A percentile compares a stretch with the other conserved stretches of the same genome.
phyloP scores from a whole-genome alignment of 2,888 invertebrate genomes.

The Meliscaeva auricollis region DNA sequence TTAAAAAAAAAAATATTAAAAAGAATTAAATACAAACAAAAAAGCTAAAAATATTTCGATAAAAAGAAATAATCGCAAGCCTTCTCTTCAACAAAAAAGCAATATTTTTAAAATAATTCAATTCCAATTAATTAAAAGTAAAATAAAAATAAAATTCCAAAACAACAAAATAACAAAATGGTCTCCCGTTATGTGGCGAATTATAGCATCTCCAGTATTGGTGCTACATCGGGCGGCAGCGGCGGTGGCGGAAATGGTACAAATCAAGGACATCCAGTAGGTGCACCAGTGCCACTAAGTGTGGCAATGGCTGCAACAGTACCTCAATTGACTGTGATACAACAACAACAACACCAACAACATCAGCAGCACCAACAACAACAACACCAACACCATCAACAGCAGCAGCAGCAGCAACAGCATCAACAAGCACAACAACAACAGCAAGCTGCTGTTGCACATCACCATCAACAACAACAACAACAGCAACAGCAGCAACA shows the following conservation, averaged over 20 bases:
- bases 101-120: slow-evolving; percentile 53
- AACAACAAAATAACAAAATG: slow-evolving; percentile 40
- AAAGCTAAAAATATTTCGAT: background rate
- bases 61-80: slow-evolving; percentile 10
- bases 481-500: slow-evolving; percentile 56
- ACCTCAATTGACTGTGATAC: slow-evolving; percentile 74
- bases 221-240: slow-evolving; percentile 52
- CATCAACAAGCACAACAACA: slow-evolving; percentile 47
- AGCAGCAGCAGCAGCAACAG: slow-evolving; percentile 49
- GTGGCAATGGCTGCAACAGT: slow-evolving; percentile 69
- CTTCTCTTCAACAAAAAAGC: slow-evolving; percentile 57
- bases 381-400: slow-evolving; percentile 53
- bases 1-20: background rate
- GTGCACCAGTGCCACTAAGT: slow-evolving; percentile 62
- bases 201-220: slow-evolving; percentile 62
- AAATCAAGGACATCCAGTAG: slow-evolving; percentile 71
- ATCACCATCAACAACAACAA: slow-evolving; percentile 35
- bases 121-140: background rate
- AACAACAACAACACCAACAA: slow-evolving; percentile 69
- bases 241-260: slow-evolving; percentile 64
- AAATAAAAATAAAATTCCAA: slow-evolving; percentile 45
- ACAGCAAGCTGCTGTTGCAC: slow-evolving; percentile 5
- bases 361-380: slow-evolving; percentile 55
- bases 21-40: slow-evolving; percentile 9
- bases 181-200: slow-evolving; percentile 71